Percentiles rank a stretch among this genome's conserved stretches.
Conservation (phyloP, 2,797 vertebrate species). For the Neomorphus geoffroyi region DNA sequence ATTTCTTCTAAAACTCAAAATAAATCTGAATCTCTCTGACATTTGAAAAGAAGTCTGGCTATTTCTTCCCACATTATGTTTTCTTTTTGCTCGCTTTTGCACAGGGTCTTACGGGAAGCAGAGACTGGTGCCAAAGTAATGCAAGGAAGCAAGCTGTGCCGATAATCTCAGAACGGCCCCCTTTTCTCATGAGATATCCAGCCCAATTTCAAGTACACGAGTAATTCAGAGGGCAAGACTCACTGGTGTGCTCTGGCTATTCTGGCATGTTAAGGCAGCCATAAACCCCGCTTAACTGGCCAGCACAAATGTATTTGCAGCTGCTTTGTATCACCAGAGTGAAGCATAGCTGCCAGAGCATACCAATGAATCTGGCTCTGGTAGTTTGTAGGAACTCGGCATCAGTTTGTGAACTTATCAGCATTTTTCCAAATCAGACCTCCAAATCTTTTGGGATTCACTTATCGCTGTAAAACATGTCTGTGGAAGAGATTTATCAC, state of each 20-base stretch:
- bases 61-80: slow-evolving; percentile 67
- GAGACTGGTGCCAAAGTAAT: slow-evolving; percentile 44
- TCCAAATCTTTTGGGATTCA: slow-evolving; percentile 7
- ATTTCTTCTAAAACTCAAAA: slow-evolving; percentile 67
- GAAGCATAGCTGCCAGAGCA: slow-evolving; percentile 29
- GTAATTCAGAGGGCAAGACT: not conserved
- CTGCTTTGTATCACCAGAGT: slow-evolving; percentile 19
- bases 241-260: not conserved
- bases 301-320: not conserved
- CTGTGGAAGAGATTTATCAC: not conserved
- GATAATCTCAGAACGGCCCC: slow-evolving; percentile 27
- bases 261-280: not conserved
- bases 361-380: not conserved
- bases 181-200: not conserved
- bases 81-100: slow-evolving; percentile 60
- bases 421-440: not conserved
- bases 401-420: not conserved
- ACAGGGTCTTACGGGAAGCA: slow-evolving; percentile 56
- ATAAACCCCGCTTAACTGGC: not conserved
- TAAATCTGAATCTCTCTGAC: slow-evolving; percentile 66
- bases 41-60: slow-evolving; percentile 65
- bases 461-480: not conserved
- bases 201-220: not conserved
- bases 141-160: slow-evolving; percentile 58
- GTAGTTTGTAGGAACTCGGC: not conserved